Conservation (phyloP, 2,113 vertebrate species). For the Corydoras sp. region DNA sequence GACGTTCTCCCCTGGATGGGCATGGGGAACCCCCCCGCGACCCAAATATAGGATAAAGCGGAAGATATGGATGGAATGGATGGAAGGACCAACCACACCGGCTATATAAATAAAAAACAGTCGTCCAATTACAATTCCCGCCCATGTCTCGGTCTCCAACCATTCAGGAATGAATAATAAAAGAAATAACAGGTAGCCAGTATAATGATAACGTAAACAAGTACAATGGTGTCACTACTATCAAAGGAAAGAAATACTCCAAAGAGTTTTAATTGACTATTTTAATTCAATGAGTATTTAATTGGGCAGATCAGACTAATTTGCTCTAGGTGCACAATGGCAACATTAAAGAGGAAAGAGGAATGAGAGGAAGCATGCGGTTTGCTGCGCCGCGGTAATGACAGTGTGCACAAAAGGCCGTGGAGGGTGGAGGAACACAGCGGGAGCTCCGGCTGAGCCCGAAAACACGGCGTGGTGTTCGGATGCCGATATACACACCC, state of each 20-base stretch:
- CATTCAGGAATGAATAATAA: too few species aligned
- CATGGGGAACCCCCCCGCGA: too few species aligned
- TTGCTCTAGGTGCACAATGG: constrained; percentile 27
- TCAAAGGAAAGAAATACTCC: constrained; percentile 2
- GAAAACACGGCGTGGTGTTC: background rate
- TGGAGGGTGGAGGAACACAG: background rate
- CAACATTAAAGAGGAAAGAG: constrained; percentile 18
- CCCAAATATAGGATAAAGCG: too few species aligned
- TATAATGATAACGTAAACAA: background rate
- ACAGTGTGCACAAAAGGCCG: background rate
- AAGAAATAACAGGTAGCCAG: too few species aligned
- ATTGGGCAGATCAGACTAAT: constrained; percentile 37
- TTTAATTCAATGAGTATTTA: constrained; percentile 33
- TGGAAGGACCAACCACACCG: too few species aligned
- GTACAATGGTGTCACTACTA: background rate
- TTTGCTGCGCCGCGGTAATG: background rate
- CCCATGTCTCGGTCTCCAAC: too few species aligned
- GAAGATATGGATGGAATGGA: too few species aligned
- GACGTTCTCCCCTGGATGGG: too few species aligned
- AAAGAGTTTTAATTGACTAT: constrained; percentile 29
- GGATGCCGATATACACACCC: background rate
- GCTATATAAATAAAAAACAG: too few species aligned
- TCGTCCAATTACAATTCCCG: too few species aligned
- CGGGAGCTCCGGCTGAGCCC: background rate
- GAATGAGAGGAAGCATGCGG: background rate